A percentile compares a stretch with the other conserved stretches of the same genome.
Conservation (phyloP, 2,797 vertebrate species). For the Megalops cyprinoides region DNA sequence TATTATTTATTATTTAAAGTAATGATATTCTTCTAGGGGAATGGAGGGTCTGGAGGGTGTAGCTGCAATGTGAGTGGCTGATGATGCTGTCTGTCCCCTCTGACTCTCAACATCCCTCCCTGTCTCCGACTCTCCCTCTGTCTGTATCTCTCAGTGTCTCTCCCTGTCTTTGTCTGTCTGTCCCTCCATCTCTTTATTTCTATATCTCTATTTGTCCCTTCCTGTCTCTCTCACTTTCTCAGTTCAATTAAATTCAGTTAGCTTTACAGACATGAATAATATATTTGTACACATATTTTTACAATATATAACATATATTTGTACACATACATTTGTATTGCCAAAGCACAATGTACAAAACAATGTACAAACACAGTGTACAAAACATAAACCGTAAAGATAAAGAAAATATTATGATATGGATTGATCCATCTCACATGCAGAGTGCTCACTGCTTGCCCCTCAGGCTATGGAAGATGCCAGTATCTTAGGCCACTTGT, state of each 20-base stretch:
- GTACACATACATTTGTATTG: background rate
- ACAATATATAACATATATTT: background rate
- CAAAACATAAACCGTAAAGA: no score
- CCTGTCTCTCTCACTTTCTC: background rate
- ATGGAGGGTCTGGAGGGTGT: background rate
- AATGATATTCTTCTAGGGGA: no score
- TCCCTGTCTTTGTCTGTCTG: background rate
- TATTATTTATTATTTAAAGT: no score
- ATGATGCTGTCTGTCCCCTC: background rate
- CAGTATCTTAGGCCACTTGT: no score
- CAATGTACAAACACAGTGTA: no score
- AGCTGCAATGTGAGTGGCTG: background rate
- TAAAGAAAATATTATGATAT: no score
- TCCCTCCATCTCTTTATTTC: background rate
- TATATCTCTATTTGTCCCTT: background rate
- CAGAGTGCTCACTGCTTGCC: no score
- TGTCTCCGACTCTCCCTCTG: background rate
- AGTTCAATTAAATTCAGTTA: background rate
- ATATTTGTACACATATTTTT: conserved; percentile 35
- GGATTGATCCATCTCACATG: no score
- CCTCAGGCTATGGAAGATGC: no score
- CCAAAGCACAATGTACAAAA: no score
- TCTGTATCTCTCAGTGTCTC: background rate
- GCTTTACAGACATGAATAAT: conserved; percentile 51
- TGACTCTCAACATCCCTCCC: background rate